Base-by-base conservation (phyloP, 2,113 vertebrate genomes). In the Paralichthys olivaceus region DNA sequence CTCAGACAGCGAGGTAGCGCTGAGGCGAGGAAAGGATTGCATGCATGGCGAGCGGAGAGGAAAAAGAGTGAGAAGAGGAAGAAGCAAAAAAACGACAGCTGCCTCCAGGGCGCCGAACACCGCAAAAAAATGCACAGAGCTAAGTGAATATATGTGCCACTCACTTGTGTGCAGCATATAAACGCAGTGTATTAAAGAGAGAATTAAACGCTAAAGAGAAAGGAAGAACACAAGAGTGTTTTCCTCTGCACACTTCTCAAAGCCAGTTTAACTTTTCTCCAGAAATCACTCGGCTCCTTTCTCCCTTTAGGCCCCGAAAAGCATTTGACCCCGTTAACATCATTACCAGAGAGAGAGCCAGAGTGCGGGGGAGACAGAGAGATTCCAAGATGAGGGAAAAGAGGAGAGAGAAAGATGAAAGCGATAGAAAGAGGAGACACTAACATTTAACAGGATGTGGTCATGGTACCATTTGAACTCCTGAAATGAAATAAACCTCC, bases 271-370 rank as follows among this genome's bases (percentile, higher is more conserved):
- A 72, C 75, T 40, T 67, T 72, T 82, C 80, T 83, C 70, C 65
- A 77, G 84, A 56, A 89, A 79, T 70, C 71, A 51, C 74, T 78
- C 62, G 7, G 37, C 28, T 15, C 77, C 72, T 85, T 45, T 75
- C 73, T 87, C 75, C 84, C 88, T 87, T 26, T 58, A 69, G 82
- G 77, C 68, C 51, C 66, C 60, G 4, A 34, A 82, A 87, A 90
- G 80, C 75, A 59, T 87, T 86, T 83, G 84, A 84, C 75, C 87
- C 76, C 45, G 72, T 89, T 90, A 84, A 81, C 80, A 90, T 87
- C 86, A 91, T 90, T 91, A 88, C 71, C 81, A 84, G 65, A 81
- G 72, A 81, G 75, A 82, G 74, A 80, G 81, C 37, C 43, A 9
- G 51, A 69, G 69, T 51, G 67, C 7, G 29, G 72, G 59, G 78